A percentile compares a stretch with the other conserved stretches of the same genome.
These are phyloP conservation scores for Lophius piscatorius DNA, from an alignment of 2,113 vertebrate species.

Conservation along the genomic window DNA sequence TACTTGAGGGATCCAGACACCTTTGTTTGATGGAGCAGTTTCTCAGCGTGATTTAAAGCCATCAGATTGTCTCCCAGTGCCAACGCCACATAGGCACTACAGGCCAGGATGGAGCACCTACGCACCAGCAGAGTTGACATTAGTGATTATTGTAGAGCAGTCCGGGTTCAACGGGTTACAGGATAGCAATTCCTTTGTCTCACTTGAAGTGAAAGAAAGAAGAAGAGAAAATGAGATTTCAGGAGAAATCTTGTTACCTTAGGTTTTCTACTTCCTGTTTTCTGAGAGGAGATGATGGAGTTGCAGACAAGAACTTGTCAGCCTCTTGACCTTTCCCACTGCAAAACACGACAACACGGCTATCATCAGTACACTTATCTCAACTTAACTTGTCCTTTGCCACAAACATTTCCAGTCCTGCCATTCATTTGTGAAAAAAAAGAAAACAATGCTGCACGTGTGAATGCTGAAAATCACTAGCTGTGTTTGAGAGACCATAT, in stretches of 20 bases:
- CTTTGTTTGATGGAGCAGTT: slow-evolving; percentile 94
- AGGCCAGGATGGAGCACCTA: slow-evolving; percentile 96
- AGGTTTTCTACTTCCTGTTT: slow-evolving; percentile 97
- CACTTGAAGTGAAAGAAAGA: not conserved
- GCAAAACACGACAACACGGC: slow-evolving; percentile 64
- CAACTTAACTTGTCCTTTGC: too few species aligned
- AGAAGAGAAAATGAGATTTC: not conserved
- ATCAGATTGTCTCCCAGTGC: slow-evolving; percentile 97
- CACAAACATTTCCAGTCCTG: too few species aligned
- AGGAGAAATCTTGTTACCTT: slow-evolving; percentile 78
- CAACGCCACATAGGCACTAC: slow-evolving; percentile 94
- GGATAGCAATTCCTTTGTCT: not conserved
- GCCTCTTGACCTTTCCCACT: slow-evolving; percentile 94
- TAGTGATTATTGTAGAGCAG: not conserved
- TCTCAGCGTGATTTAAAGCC: slow-evolving; percentile 94
- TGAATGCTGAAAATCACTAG: too few species aligned
- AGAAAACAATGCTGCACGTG: too few species aligned
- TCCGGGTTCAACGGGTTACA: not conserved
- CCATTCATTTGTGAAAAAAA: too few species aligned
- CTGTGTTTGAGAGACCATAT: too few species aligned
- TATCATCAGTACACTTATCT: too few species aligned
- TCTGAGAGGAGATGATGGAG: slow-evolving; percentile 93
- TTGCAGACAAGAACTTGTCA: slow-evolving; percentile 94
- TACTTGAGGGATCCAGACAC: slow-evolving; percentile 97
- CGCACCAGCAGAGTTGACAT: slow-evolving; percentile 1